Evolutionary conservation across 2,797 vertebrate genomes (phyloP), one percentile per base, ranked within the genome.

Genomic region (Coendou prehensilis): DNA sequence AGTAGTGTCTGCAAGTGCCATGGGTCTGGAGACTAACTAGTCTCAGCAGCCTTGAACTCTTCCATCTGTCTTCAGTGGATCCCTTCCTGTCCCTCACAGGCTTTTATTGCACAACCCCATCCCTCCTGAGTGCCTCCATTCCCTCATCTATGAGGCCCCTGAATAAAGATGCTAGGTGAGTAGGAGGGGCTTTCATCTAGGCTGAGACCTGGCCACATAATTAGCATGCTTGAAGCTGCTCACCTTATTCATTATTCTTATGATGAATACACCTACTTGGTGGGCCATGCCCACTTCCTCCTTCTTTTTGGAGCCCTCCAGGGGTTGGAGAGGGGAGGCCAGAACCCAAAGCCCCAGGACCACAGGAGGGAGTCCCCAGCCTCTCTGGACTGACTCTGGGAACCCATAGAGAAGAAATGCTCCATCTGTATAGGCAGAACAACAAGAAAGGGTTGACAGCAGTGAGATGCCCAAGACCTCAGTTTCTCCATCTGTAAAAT

Each of bases 161-260:
- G 56, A 22, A 26, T 57, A 80, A 93, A 93, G 88, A 90, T 87
- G 61, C 59, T 67, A 23, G 57, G 41, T 86, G 75, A 92, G 69
- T 50, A 67, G 3, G 13, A 47, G 37, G 63, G n/a, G 92, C 26
- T 56, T 63, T 97, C 93, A 89, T 87, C 37, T 28, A 91, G 76
- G 61, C 63, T 83, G 86, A 85, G 73, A 73, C 61, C 56, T 82
- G 79, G 50, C 54, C 80, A 56, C 28, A 6, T 95, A 94, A 96
- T 95, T 94, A 97, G 67, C 41, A 86, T 86, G 17, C 78, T 94
- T 73, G 92, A 82, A 78, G 75, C 84, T 37, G 92, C 83, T 69
- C 23, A 89, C 87, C 50, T 91, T 59, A 57, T 67, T 97, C 96
- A 97, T 96, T 96, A 94, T 59, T 93, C 76, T 96, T 93, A 71